A percentile compares a stretch with the other conserved stretches of the same genome.
Conservation (phyloP, 2,113 vertebrate species). For the Corydoras maculifer region DNA sequence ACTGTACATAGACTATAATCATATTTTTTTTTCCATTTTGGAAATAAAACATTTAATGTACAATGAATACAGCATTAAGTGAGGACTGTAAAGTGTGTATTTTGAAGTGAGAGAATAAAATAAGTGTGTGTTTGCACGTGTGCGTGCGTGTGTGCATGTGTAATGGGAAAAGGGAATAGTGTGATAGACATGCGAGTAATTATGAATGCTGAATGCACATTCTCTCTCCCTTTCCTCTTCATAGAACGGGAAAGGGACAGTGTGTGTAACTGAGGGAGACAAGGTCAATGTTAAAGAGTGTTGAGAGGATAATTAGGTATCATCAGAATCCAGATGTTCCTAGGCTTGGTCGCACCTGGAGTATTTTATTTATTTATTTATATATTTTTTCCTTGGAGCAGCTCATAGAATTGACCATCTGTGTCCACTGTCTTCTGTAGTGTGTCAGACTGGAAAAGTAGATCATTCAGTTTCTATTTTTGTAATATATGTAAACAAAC, state of each 20-base stretch:
- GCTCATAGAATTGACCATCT: constrained; percentile 24
- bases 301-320: constrained; percentile 24
- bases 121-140: constrained; percentile 6
- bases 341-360: constrained; percentile 30
- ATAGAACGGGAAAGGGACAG: constrained; percentile 4
- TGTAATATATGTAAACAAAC: constrained; percentile 4
- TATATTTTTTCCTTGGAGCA: background rate
- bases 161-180: constrained; percentile 27
- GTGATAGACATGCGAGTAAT: constrained; percentile 8
- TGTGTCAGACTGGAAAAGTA: constrained; percentile 12
- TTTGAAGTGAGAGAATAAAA: background rate
- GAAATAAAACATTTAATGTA: no score
- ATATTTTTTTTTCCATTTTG: no score
- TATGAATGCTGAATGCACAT: constrained; percentile 18
- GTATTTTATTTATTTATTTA: no score
- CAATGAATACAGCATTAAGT: no score
- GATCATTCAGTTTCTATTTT: constrained; percentile 24
- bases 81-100: background rate
- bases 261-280: constrained; percentile 6
- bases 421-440: constrained; percentile 17
- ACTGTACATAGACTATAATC: no score
- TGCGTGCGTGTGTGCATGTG: background rate
- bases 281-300: constrained; percentile 20
- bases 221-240: constrained; percentile 11
- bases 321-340: constrained; percentile 39